phyloP scores from a whole-genome alignment of 2,797 vertebrate genomes.

The Eurystomus glaucurus region DNA sequence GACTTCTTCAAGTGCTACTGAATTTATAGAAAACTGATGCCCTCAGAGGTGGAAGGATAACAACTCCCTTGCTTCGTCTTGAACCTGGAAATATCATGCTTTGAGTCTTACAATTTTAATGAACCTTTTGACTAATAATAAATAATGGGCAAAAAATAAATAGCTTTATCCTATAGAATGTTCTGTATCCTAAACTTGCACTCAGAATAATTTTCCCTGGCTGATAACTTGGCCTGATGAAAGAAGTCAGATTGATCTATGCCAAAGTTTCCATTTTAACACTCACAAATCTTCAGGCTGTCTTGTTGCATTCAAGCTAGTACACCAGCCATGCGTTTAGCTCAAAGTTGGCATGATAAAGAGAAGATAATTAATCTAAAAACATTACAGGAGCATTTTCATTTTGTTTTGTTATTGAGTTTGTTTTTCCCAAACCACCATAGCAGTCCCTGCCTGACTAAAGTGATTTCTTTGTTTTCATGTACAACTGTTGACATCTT shows the following conservation, averaged over 20 bases:
- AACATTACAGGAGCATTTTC: neutral
- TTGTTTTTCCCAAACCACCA: neutral
- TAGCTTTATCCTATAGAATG: neutral
- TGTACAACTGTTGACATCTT: neutral
- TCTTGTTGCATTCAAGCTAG: neutral
- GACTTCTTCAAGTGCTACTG: neutral
- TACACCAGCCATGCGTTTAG: neutral
- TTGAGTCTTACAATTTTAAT: slow-evolving; percentile 45
- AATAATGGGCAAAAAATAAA: slow-evolving; percentile 44
- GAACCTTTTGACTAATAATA: slow-evolving; percentile 39
- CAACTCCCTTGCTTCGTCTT: neutral
- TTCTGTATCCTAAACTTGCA: slow-evolving; percentile 2
- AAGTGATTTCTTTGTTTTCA: neutral
- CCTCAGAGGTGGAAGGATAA: neutral
- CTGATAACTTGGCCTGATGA: neutral
- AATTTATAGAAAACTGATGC: neutral
- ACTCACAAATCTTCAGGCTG: neutral
- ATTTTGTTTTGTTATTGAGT: neutral
- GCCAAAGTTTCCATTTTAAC: neutral
- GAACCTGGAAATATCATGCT: slow-evolving; percentile 9
- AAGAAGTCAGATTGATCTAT: neutral
- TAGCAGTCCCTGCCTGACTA: neutral
- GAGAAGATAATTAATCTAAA: neutral
- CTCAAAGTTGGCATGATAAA: neutral
- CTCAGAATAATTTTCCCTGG: neutral